These are phyloP conservation scores for Tetramorium bicarinatum DNA, from an alignment of 2,888 invertebrate species.

Conservation along the genomic window DNA sequence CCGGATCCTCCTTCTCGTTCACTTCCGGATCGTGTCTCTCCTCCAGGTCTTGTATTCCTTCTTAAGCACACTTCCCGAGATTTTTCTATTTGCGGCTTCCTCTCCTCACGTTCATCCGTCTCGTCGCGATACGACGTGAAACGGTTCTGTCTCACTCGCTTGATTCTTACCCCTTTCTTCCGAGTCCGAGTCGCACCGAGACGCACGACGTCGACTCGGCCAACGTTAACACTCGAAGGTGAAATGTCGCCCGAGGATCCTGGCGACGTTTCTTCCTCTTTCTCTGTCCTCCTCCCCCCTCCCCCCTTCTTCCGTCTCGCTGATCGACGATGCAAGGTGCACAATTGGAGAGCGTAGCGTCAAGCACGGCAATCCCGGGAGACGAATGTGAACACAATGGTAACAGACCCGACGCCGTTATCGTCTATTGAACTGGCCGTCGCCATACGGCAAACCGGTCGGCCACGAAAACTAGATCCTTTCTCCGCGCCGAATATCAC, in stretches of 20 bases:
- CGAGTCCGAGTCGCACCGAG: neutral
- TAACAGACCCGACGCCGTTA: neutral
- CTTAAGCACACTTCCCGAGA: neutral
- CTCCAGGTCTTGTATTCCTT: no score
- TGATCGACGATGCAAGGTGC: no score
- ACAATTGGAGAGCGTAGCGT: neutral
- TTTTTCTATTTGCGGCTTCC: neutral
- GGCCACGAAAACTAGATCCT: conserved; percentile 47
- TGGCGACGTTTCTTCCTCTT: neutral
- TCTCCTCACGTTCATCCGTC: neutral
- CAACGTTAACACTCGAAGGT: neutral
- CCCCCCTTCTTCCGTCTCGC: conserved; percentile 22
- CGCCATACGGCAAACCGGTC: neutral
- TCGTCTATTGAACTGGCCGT: conserved; percentile 9
- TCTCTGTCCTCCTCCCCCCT: conserved; percentile 32
- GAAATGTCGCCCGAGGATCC: neutral
- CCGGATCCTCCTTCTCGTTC: neutral
- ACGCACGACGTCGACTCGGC: no score
- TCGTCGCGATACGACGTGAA: neutral
- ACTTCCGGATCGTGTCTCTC: neutral
- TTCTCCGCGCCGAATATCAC: conserved; percentile 29
- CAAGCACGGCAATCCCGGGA: neutral
- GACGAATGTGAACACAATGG: conserved; percentile 2
- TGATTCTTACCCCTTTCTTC: neutral
- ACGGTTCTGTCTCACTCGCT: neutral